Conservation (phyloP, 2,888 invertebrate species). For the Latheticus oryzae region DNA sequence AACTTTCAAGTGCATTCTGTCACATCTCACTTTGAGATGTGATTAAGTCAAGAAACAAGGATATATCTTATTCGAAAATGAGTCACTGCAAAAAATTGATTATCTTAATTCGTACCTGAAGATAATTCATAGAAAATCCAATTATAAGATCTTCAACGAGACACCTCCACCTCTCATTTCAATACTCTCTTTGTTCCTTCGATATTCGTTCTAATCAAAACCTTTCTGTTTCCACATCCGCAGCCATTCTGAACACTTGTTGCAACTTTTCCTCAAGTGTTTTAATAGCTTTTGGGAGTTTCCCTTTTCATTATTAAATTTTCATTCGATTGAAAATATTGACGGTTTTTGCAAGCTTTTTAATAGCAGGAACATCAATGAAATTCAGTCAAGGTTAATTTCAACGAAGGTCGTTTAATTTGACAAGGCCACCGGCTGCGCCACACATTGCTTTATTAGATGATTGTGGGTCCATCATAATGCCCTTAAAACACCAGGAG, state of each 20-base stretch:
- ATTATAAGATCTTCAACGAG: too few relatives aligned
- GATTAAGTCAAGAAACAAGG: too few relatives aligned
- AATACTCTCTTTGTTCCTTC: too few relatives aligned
- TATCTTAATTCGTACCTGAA: too few relatives aligned
- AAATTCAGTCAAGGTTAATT: conserved; percentile 37
- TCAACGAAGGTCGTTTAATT: conserved; percentile 17
- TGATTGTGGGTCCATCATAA: conserved; percentile 25
- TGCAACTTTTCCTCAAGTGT: conserved; percentile 8
- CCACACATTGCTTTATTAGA: conserved; percentile 19
- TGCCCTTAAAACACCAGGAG: conserved; percentile 15
- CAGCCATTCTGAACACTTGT: conserved; percentile 13
- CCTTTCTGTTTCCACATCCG: too few relatives aligned
- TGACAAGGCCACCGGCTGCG: conserved; percentile 26
- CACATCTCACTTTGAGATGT: too few relatives aligned
- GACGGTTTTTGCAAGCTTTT: conserved; percentile 1
- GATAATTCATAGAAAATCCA: too few relatives aligned
- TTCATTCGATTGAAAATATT: conserved; percentile 1
- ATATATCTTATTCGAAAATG: too few relatives aligned
- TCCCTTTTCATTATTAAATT: not conserved
- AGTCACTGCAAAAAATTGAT: too few relatives aligned
- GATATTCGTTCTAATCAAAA: too few relatives aligned
- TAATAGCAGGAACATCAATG: conserved; percentile 15
- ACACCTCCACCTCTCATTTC: too few relatives aligned
- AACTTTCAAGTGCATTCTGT: too few relatives aligned
- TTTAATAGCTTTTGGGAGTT: conserved; percentile 3